Percentiles rank a stretch among this genome's conserved stretches.
These are phyloP conservation scores for Tetramorium parvispinum DNA, from an alignment of 1,140 invertebrate genomes.

Conservation along the genomic window DNA sequence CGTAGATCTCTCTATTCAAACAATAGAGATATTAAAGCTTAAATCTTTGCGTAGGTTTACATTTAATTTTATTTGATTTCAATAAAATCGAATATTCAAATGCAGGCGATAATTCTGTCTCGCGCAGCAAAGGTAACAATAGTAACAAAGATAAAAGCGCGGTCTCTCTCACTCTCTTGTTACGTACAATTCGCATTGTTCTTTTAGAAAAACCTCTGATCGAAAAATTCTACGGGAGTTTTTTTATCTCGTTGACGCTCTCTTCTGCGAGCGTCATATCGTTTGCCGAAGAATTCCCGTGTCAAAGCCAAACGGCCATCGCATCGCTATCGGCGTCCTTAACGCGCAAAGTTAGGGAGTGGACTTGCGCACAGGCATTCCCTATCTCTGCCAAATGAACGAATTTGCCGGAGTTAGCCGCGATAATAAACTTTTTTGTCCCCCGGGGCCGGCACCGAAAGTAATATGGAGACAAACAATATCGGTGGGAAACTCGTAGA, in stretches of 20 bases:
- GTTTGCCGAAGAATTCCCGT: constrained; percentile 48
- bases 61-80: not conserved
- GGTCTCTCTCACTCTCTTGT: not conserved
- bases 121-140: constrained; percentile 22
- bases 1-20: constrained; percentile 5
- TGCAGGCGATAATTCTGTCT: not conserved
- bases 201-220: constrained; percentile 38
- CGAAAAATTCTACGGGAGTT: constrained; percentile 43
- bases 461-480: constrained; percentile 62
- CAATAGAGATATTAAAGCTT: not conserved
- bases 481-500: constrained; percentile 47
- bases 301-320: constrained; percentile 69
- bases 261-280: constrained; percentile 36
- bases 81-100: constrained; percentile 8
- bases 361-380: constrained; percentile 23
- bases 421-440: constrained; percentile 71
- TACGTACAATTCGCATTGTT: constrained; percentile 5
- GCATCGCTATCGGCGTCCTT: constrained; percentile 68
- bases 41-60: not conserved
- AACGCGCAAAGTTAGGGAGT: constrained; percentile 67
- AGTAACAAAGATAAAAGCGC: constrained; percentile 8
- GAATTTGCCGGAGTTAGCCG: constrained; percentile 68
- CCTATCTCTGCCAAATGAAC: constrained; percentile 73
- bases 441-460: constrained; percentile 20
- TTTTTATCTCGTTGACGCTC: constrained; percentile 11